A percentile compares a stretch with the other conserved stretches of the same genome.
Evolutionary conservation across 2,888 invertebrate genomes (phyloP).

Genomic region (Volucella bombylans): DNA sequence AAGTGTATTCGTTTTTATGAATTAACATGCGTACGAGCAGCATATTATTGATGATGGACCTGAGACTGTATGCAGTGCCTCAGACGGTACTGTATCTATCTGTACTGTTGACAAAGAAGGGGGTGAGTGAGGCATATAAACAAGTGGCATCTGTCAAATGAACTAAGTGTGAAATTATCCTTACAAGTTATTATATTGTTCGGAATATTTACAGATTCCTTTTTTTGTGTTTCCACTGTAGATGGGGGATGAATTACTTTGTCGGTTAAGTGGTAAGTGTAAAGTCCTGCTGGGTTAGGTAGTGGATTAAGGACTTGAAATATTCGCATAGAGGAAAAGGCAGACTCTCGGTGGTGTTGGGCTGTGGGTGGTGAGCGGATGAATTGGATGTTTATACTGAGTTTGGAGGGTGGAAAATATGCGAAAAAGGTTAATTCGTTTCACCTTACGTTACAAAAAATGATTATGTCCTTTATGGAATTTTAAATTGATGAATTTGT

Average conservation of each 20-base stretch:
- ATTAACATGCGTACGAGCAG: constrained; percentile 67
- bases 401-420: constrained; percentile 75
- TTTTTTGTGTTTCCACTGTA: constrained; percentile 10
- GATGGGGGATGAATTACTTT: constrained; percentile 38
- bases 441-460: constrained; percentile 65
- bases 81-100: constrained; percentile 39
- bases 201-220: constrained; percentile 70
- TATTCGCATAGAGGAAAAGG: constrained; percentile 12
- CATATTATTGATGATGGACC: constrained; percentile 66
- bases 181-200: constrained; percentile 75
- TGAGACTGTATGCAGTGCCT: constrained; percentile 33
- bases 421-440: constrained; percentile 77
- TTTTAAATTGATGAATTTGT: constrained; percentile 77
- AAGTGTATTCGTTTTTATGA: constrained; percentile 65
- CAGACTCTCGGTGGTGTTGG: constrained; percentile 6
- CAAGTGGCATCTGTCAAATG: constrained; percentile 78
- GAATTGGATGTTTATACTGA: constrained; percentile 65
- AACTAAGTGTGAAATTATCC: constrained; percentile 78
- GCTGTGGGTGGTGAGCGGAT: constrained; percentile 73
- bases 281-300: constrained; percentile 37
- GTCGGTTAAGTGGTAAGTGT: constrained; percentile 50
- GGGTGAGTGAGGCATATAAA: constrained; percentile 74
- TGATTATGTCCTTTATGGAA: constrained; percentile 74
- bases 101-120: constrained; percentile 36
- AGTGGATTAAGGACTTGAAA: constrained; percentile 40